Conservation (phyloP, 2,113 vertebrate species). For the Hypomesus transpacificus region DNA sequence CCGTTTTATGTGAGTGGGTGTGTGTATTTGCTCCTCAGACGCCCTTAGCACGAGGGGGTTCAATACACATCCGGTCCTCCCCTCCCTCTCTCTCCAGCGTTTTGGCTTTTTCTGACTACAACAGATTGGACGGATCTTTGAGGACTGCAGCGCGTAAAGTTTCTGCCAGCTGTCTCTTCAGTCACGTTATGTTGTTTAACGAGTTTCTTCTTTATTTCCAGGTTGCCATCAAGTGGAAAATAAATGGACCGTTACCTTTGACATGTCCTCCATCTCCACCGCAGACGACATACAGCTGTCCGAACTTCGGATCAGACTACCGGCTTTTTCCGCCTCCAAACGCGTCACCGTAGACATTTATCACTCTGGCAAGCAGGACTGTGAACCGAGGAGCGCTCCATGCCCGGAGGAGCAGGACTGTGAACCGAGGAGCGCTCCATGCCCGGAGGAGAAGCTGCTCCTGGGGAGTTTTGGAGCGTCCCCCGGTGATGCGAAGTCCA, state of each 20-base stretch:
- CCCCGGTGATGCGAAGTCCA: constrained; percentile 47
- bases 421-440: constrained; percentile 12
- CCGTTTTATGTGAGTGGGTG: constrained; percentile 69
- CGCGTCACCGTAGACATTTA: constrained; percentile 73
- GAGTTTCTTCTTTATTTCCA: constrained; percentile 46
- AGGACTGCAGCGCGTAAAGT: constrained; percentile 13
- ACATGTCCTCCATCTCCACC: constrained; percentile 79
- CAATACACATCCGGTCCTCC: constrained; percentile 74
- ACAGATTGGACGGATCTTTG: constrained; percentile 30
- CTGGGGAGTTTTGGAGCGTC: constrained; percentile 70
- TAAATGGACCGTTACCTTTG: constrained; percentile 78
- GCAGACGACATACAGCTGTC: constrained; percentile 75
- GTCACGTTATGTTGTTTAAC: not conserved
- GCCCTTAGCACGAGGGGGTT: constrained; percentile 57
- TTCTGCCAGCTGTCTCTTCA: not conserved
- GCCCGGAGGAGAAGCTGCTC: constrained; percentile 60
- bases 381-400: not conserved
- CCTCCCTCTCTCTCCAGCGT: constrained; percentile 36
- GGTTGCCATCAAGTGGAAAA: constrained; percentile 72
- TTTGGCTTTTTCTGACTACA: constrained; percentile 66
- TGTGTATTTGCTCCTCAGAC: constrained; percentile 78
- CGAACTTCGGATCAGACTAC: constrained; percentile 73
- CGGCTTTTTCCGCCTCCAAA: constrained; percentile 43
- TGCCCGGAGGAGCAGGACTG: constrained; percentile 61
- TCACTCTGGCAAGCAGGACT: constrained; percentile 65